Evolutionary conservation across 2,888 invertebrate species (phyloP).

Genomic region (Chorisops tibialis): DNA sequence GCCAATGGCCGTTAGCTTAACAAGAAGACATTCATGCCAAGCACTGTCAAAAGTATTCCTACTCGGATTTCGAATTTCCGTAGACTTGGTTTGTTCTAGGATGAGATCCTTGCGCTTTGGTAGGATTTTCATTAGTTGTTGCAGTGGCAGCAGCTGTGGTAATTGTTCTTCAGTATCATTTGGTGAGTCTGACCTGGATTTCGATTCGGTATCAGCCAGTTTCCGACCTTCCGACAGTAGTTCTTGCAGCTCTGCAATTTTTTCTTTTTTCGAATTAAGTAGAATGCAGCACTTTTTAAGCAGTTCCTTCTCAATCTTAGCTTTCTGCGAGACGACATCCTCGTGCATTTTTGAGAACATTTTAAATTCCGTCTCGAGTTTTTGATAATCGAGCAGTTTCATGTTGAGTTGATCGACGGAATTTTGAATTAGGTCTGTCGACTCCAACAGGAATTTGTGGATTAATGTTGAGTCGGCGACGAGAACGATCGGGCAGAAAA

Average conservation of each 20-base stretch:
- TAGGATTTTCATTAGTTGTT: constrained; percentile 25
- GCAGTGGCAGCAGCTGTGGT: neutral
- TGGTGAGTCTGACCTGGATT: neutral
- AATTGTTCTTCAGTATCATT: neutral
- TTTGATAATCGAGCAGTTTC: constrained; percentile 2
- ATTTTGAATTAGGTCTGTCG: neutral
- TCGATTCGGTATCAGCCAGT: constrained; percentile 5
- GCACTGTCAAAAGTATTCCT: too few species aligned
- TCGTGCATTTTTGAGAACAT: constrained; percentile 36
- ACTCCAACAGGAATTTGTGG: neutral
- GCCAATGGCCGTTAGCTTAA: too few species aligned
- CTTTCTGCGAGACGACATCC: constrained; percentile 37
- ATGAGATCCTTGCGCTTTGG: constrained; percentile 33
- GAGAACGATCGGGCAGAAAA: constrained; percentile 39
- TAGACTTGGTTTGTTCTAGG: too few species aligned
- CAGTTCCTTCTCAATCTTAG: constrained; percentile 36
- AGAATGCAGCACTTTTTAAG: constrained; percentile 41
- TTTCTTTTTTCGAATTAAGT: constrained; percentile 43
- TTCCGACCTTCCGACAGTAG: constrained; percentile 28
- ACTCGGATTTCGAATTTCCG: too few species aligned
- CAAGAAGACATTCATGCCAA: too few species aligned
- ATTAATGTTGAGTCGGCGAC: constrained; percentile 30
- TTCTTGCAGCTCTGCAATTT: constrained; percentile 40
- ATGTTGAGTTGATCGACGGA: neutral
- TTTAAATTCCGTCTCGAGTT: constrained; percentile 30